Evolutionary conservation across 1,140 invertebrate genomes (phyloP), one percentile per base, ranked within the genome.

Genomic region (Drosophila takahashii): DNA sequence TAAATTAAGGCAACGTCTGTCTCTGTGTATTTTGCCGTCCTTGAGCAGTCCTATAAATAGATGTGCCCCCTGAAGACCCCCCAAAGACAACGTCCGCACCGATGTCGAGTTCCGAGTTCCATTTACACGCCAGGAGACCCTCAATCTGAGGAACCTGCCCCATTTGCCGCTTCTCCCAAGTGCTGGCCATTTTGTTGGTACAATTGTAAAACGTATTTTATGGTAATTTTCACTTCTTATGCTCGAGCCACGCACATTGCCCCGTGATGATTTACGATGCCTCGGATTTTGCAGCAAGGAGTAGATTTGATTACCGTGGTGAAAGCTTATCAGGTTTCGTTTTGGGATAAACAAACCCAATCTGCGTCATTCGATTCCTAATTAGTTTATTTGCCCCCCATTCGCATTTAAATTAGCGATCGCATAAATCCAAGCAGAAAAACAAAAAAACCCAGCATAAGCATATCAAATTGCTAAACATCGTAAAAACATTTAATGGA

Each of bases 1-100:
- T 86, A 81, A 85, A 74, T 81, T 78, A 81, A 81, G 77, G 77
- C 81, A 78, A 61, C 62, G 57, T 78, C 79, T 85, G 51, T 57
- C 72, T 66, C 13, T 32, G 41, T 65, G 37, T 58, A 52, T 75
- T 57, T 37, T 47, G 52, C 13, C 26, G 72, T 75, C 72, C 72
- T 76, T 75, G 72, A 58, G 52, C 34, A 41, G 42, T 13, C 27
- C 72, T 76, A 76, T 37, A 76, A 76, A 76, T 76, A 76, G 60
- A 57, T 9, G 10, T 51, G 10, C 27, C 53, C 54, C 60, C 27
- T 16, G 18, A 6, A n/a, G 59, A 44, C 32, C 58, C 18, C 22
- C 16, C 39, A 18, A 76, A 70, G 67, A 71, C 51, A 56, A 50
- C 58, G 56, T n/a, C 26, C 36, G 52, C 52, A 54, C 18, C 29